These are phyloP conservation scores for Oceanodroma tethys DNA, from an alignment of 2,113 vertebrate genomes.

Conservation along the genomic window DNA sequence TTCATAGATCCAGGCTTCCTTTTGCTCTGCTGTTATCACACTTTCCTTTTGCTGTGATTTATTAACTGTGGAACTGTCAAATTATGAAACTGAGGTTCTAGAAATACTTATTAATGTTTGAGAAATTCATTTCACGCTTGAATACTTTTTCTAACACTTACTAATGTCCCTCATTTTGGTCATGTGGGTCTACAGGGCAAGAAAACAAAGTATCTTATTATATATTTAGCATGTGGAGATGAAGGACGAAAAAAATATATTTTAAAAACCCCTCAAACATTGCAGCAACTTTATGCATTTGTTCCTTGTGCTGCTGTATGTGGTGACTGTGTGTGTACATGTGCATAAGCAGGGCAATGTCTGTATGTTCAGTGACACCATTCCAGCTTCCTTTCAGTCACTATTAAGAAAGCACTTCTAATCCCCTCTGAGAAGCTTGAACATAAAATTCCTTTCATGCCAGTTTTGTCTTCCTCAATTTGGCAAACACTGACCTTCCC, in stretches of 20 bases:
- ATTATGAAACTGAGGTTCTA: conserved; percentile 54
- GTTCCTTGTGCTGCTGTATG: neutral
- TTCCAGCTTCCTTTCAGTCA: conserved; percentile 31
- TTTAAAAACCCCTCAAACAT: neutral
- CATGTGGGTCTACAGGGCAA: conserved; percentile 57
- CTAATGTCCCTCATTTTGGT: conserved; percentile 63
- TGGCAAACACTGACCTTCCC: conserved; percentile 35
- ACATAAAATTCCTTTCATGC: conserved; percentile 65
- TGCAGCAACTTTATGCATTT: neutral
- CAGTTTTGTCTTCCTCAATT: conserved; percentile 54
- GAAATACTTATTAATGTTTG: conserved; percentile 58
- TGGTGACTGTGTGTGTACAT: neutral
- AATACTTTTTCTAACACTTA: conserved; percentile 71
- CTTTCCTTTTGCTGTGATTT: conserved; percentile 64
- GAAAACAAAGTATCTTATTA: conserved; percentile 62
- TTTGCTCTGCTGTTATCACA: conserved; percentile 55
- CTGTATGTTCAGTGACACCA: conserved; percentile 29
- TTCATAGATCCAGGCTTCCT: conserved; percentile 48
- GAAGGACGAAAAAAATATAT: neutral
- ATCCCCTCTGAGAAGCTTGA: conserved; percentile 31
- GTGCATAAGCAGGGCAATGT: conserved; percentile 3
- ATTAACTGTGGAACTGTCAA: conserved; percentile 71
- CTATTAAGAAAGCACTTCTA: conserved; percentile 36
- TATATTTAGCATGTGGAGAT: conserved; percentile 37
- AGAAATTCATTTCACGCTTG: conserved; percentile 72